Evolutionary conservation across 2,113 vertebrate species (phyloP).

Genomic region (Anolis carolinensis): DNA sequence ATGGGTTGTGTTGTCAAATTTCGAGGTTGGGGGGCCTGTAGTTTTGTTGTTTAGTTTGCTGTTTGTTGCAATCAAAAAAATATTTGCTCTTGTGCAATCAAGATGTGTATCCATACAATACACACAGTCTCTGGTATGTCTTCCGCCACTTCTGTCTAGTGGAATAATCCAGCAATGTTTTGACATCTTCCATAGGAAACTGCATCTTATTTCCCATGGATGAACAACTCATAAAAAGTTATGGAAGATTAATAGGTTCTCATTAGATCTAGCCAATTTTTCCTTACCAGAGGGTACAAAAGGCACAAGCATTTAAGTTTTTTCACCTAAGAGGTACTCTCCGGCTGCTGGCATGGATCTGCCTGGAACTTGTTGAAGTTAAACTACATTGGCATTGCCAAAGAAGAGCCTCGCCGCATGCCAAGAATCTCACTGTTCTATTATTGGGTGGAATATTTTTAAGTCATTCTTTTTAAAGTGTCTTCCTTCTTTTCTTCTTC

Average conservation of each 20-base stretch:
- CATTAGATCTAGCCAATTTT: constrained; percentile 57
- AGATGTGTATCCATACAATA: too few relatives aligned
- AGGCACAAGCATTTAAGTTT: constrained; percentile 52
- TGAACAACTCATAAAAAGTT: background rate
- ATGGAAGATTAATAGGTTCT: background rate
- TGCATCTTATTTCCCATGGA: background rate
- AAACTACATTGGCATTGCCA: constrained; percentile 62
- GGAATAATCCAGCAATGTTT: background rate
- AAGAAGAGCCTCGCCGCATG: background rate
- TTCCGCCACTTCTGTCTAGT: background rate
- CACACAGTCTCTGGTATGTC: too few relatives aligned
- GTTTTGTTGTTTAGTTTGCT: too few relatives aligned
- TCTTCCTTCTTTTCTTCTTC: background rate
- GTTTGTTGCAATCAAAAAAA: too few relatives aligned
- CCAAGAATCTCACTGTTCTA: background rate
- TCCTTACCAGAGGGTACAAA: constrained; percentile 55
- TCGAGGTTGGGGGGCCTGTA: too few relatives aligned
- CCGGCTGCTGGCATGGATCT: constrained; percentile 55
- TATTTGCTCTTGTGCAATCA: too few relatives aligned
- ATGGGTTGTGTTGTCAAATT: too few relatives aligned
- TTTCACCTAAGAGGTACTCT: constrained; percentile 45
- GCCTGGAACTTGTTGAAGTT: constrained; percentile 66
- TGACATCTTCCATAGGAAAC: background rate
- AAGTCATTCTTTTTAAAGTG: too few relatives aligned
- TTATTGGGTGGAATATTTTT: background rate